Evolutionary conservation across 1,140 invertebrate species (phyloP).

Genomic region (Drosophila burlai): DNA sequence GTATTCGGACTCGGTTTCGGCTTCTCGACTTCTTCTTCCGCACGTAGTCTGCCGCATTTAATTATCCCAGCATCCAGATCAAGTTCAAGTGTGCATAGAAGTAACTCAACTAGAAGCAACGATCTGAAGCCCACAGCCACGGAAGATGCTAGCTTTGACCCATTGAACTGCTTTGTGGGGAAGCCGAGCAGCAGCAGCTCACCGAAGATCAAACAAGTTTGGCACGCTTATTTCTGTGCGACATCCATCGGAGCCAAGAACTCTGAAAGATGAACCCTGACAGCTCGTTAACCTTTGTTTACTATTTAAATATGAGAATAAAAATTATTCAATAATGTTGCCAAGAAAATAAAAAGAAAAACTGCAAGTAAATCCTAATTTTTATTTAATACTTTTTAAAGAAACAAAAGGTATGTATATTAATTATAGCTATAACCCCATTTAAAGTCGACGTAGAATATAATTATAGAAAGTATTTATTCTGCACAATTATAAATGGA

Average conservation of each 20-base stretch:
- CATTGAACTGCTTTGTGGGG: slow-evolving; percentile 57
- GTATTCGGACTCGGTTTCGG: neutral
- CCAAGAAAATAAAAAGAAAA: neutral
- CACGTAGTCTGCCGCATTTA: slow-evolving; percentile 42
- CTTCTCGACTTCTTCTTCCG: slow-evolving; percentile 57
- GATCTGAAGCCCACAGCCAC: neutral
- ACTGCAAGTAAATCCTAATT: neutral
- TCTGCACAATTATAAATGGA: too few species aligned
- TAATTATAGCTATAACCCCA: neutral
- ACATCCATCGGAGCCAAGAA: slow-evolving; percentile 19
- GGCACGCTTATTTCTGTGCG: slow-evolving; percentile 44
- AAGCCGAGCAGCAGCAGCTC: slow-evolving; percentile 38
- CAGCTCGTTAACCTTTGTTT: neutral
- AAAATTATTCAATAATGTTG: neutral
- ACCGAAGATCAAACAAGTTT: slow-evolving; percentile 26
- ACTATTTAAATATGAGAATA: neutral
- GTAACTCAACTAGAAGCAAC: slow-evolving; percentile 43
- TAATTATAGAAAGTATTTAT: too few species aligned
- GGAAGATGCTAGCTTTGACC: slow-evolving; percentile 54
- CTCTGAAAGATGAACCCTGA: slow-evolving; percentile 28
- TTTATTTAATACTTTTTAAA: neutral
- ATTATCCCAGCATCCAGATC: slow-evolving; percentile 54
- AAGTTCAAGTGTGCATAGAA: slow-evolving; percentile 62
- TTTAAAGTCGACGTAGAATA: too few species aligned
- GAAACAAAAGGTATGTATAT: rapidly evolving